phyloP scores from a whole-genome alignment of 2,888 invertebrate species.

The Linnaemya vulpina region DNA sequence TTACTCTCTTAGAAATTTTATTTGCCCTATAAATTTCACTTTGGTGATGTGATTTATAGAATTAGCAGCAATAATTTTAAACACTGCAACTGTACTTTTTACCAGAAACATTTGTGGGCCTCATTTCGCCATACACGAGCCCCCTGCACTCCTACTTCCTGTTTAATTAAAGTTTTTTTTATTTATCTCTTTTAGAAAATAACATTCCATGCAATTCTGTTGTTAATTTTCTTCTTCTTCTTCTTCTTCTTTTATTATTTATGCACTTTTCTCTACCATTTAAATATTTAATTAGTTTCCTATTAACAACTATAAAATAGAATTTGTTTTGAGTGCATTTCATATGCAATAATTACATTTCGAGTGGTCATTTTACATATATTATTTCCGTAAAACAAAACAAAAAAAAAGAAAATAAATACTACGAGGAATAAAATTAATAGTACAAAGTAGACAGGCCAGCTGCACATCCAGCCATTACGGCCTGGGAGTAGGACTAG shows the following conservation, averaged over 20 bases:
- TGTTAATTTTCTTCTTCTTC: slow-evolving; percentile 16
- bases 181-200: not conserved
- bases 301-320: slow-evolving; percentile 62
- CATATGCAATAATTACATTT: slow-evolving; percentile 71
- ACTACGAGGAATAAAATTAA: slow-evolving; percentile 25
- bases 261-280: slow-evolving; percentile 55
- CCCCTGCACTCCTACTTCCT: not conserved
- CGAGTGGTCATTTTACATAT: slow-evolving; percentile 71
- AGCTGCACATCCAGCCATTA: not conserved
- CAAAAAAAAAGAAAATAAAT: slow-evolving; percentile 24
- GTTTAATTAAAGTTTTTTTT: not conserved
- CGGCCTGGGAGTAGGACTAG: slow-evolving; percentile 1
- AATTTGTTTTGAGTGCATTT: slow-evolving; percentile 66
- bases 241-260: slow-evolving; percentile 33
- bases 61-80: too few relatives aligned
- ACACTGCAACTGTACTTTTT: slow-evolving; percentile 25
- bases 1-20: too few relatives aligned
- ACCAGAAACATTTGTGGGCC: not conserved
- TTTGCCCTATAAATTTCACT: too few relatives aligned
- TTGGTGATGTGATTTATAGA: too few relatives aligned
- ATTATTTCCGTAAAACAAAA: slow-evolving; percentile 60
- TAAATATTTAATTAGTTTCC: slow-evolving; percentile 71
- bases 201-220: slow-evolving; percentile 46
- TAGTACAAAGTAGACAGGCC: slow-evolving; percentile 11
- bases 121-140: not conserved